Evolutionary conservation across 2,113 vertebrate species (phyloP), one percentile per base, ranked within the genome.

Genomic region (Microcebus ravelobensis): DNA sequence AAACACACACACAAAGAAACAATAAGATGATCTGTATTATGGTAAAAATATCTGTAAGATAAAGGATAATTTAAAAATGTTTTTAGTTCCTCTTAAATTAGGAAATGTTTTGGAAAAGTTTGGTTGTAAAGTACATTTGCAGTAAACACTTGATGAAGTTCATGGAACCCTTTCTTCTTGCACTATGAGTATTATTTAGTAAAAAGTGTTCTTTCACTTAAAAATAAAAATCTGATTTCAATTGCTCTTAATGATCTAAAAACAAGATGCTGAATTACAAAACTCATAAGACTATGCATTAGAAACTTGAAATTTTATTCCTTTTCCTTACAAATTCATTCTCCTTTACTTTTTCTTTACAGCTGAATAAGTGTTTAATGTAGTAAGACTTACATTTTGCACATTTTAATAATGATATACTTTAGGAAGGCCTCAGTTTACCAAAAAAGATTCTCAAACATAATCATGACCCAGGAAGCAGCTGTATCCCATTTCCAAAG

Each of bases 401-500:
- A 97, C 63, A 84, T 94, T 98, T 97, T 98, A 97, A 95, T 65
- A 80, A 52, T 29, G 73, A 82, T 97, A 92, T 97, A 86, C 74
- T 94, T 97, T 93, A 97, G 90, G 91, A 97, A 96, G 85, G 7
- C 95, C 95, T 98, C 98, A 95, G 97, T 98, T 98, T 98, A 98
- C 98, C 96, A 80, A 95, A 97, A 97, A 97, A 68, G 81, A 88
- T 95, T 11, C 82, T 98, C 94, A 98, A 97, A 97, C 90, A 94
- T 97, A 98, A 98, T 97, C 97, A 98, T 94, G 96, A 97, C 95
- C 94, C 98, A 98, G 92, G 82, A 98, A 97, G 94, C 98, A 98
- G 98, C 98, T 99, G 98, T 96, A 98, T 97, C 94, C 97, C 96
- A 99, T 99, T 99, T 98, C 94, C 97, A 96, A 96, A 97, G 57